A percentile compares a stretch with the other conserved stretches of the same genome.
phyloP scores from a whole-genome alignment of 2,888 invertebrate genomes.

The Tenodera sinensis region DNA sequence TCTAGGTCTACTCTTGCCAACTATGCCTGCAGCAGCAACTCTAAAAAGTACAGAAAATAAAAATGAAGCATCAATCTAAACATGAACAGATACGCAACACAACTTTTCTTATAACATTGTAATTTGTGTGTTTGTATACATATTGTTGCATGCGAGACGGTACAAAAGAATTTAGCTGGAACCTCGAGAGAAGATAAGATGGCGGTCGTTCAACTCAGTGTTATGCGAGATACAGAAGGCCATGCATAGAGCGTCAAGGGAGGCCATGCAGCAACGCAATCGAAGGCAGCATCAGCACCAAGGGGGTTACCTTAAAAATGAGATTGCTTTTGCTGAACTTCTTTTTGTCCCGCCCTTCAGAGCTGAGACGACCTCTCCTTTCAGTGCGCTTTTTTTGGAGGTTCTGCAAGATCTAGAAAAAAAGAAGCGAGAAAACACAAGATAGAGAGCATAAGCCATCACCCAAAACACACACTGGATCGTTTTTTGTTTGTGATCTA shows the following conservation, averaged over 20 bases:
- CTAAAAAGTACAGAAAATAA: background rate
- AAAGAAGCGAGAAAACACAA: conserved; percentile 71
- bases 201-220: conserved; percentile 30
- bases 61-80: background rate
- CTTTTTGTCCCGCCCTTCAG: conserved; percentile 83
- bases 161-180: background rate
- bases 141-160: background rate
- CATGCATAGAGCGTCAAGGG: conserved; percentile 24
- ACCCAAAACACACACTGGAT: conserved; percentile 27
- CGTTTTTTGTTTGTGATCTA: background rate
- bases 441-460: conserved; percentile 55
- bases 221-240: conserved; percentile 6
- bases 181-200: conserved; percentile 31
- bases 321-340: conserved; percentile 95
- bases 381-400: conserved; percentile 98
- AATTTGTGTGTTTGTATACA: background rate
- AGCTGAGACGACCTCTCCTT: conserved; percentile 94
- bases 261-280: conserved; percentile 23
- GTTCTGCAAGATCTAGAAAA: conserved; percentile 98
- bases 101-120: background rate
- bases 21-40: background rate
- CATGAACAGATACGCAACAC: background rate
- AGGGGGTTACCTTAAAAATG: conserved; percentile 92
- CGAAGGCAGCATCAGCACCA: conserved; percentile 30
- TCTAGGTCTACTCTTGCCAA: conserved; percentile 8